phyloP scores from a whole-genome alignment of 2,797 vertebrate genomes.

The Halcyon leucocephala region DNA sequence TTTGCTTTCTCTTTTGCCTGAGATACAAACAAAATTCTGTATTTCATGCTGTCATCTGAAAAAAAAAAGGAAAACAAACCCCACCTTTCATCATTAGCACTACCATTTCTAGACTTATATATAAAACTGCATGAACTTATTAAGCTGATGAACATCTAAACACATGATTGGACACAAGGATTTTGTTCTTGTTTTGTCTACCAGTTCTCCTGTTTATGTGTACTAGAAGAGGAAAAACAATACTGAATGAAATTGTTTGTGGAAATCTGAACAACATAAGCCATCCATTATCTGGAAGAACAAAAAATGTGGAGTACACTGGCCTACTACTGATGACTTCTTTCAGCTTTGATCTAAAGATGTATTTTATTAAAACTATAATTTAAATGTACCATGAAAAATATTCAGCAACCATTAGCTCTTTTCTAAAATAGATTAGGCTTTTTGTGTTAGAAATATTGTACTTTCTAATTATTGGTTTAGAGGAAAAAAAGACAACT shows the following conservation, averaged over 20 bases:
- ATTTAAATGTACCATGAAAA: constrained; percentile 85
- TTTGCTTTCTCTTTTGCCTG: constrained; percentile 71
- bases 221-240: constrained; percentile 73
- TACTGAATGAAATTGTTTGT: constrained; percentile 67
- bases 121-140: constrained; percentile 77
- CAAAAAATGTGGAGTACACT: constrained; percentile 75
- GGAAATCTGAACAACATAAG: constrained; percentile 70
- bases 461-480: constrained; percentile 77
- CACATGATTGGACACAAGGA: constrained; percentile 72
- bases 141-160: constrained; percentile 77
- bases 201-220: constrained; percentile 75
- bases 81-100: constrained; percentile 68
- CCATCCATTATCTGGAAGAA: constrained; percentile 70
- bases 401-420: constrained; percentile 82
- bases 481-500: constrained; percentile 52
- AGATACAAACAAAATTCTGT: constrained; percentile 70
- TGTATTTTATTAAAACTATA: constrained; percentile 87
- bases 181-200: constrained; percentile 79
- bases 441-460: constrained; percentile 78
- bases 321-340: constrained; percentile 87
- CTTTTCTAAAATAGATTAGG: constrained; percentile 82
- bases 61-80: constrained; percentile 51
- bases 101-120: constrained; percentile 71
- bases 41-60: constrained; percentile 71
- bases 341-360: constrained; percentile 84